Evolutionary conservation across 2,797 vertebrate species (phyloP).

Genomic region (Dallia pectoralis): DNA sequence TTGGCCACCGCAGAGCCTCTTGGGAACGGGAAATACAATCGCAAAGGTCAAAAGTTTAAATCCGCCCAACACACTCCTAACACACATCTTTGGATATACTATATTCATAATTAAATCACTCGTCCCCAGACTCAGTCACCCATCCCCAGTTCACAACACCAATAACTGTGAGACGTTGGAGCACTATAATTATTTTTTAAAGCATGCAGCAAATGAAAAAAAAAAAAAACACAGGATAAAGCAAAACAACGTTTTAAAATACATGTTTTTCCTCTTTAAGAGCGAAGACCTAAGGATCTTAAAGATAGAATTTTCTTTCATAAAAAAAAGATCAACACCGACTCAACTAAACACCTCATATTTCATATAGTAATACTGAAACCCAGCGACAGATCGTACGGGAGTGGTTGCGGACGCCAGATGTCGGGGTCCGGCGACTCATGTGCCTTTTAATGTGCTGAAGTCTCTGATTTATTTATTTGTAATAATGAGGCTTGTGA

Average conservation of each 20-base stretch:
- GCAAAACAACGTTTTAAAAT: conserved; percentile 56
- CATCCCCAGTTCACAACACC: conserved; percentile 64
- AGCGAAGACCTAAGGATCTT: conserved; percentile 85
- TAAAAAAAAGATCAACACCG: conserved; percentile 46
- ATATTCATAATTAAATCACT: conserved; percentile 59
- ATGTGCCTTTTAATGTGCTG: conserved; percentile 41
- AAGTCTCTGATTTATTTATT: conserved; percentile 26
- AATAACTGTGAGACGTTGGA: conserved; percentile 61
- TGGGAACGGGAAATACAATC: conserved; percentile 82
- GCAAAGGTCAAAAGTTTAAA: conserved; percentile 79
- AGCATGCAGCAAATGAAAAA: conserved; percentile 72
- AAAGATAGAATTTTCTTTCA: conserved; percentile 69
- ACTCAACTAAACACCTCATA: conserved; percentile 59
- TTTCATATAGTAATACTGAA: conserved; percentile 71
- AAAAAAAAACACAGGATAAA: conserved; percentile 15
- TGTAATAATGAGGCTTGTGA: conserved; percentile 30
- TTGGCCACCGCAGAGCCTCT: conserved; percentile 68
- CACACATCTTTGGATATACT: conserved; percentile 73
- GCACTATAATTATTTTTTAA: conserved; percentile 68
- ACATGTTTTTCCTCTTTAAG: conserved; percentile 81
- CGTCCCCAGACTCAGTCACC: conserved; percentile 60
- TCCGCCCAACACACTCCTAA: conserved; percentile 74
- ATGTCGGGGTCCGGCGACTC: conserved; percentile 49
- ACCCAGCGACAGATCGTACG: conserved; percentile 42
- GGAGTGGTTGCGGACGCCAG: conserved; percentile 50